Percentiles rank a stretch among this genome's conserved stretches.
These are phyloP conservation scores for Setophaga kirtlandii DNA, from an alignment of 2,113 vertebrate genomes.

Conservation along the genomic window DNA sequence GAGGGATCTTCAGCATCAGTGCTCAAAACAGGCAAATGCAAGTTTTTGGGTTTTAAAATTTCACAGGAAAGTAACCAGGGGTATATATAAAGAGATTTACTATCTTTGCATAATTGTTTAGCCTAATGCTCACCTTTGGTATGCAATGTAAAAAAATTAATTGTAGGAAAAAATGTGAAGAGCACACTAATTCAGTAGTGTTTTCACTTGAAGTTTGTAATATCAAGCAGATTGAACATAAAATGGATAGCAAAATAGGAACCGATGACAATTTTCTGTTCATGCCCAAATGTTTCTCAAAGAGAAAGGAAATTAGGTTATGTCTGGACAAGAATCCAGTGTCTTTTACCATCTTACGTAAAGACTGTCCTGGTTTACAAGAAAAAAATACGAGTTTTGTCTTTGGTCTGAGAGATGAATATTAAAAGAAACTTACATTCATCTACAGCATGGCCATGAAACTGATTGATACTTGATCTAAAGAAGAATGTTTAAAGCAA, in stretches of 20 bases:
- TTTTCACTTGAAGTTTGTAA: neutral
- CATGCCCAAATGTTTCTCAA: neutral
- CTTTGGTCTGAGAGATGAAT: neutral
- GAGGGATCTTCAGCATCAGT: neutral
- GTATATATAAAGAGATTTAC: neutral
- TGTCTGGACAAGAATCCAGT: neutral
- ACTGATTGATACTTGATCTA: constrained; percentile 23
- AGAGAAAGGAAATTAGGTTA: neutral
- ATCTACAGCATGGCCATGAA: neutral
- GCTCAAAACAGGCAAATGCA: neutral
- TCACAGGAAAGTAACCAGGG: neutral
- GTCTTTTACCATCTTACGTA: neutral
- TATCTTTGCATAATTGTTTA: neutral
- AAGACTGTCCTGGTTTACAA: neutral
- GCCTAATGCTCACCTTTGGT: neutral
- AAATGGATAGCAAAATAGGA: neutral
- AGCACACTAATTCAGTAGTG: neutral
- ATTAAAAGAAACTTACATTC: neutral
- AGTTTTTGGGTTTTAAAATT: neutral
- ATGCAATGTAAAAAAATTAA: neutral
- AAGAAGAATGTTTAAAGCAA: neutral
- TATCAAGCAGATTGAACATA: neutral
- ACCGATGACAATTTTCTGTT: neutral
- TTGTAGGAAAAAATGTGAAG: neutral
- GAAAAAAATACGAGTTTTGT: neutral